Evolutionary conservation across 2,888 invertebrate species (phyloP), one percentile per base, ranked within the genome.

Genomic region (Tridacna crocea): DNA sequence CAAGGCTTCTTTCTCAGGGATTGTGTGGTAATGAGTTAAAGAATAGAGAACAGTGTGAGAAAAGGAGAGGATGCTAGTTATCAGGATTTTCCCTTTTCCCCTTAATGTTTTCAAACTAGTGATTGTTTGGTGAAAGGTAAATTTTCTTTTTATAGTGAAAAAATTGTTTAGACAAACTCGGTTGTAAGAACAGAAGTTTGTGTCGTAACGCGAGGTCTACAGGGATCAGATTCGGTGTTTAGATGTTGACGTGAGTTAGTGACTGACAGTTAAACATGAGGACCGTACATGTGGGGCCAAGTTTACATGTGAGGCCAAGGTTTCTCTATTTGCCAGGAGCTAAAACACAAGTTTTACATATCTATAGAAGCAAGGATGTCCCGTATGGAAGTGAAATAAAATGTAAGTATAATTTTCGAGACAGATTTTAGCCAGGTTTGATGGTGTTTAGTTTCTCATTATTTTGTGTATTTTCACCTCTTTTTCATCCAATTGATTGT

Each of bases 261-360:
- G 26, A 61, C n/a, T 61, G 61, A 24, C 19, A 24, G 19, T 6
- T 24, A 22, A 60, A 55, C 55, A 60, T 73, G 58, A 27, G 27
- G 73, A 73, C 73, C 24, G 22, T 70, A 24, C 58, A 60, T 19
- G 24, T 60, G 58, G 26, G 60, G 19, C 36, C n/a, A 24, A 77
- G 79, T 27, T 36, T 36, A 36, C 36, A 36, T 36, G 36, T 36
- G 2, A 8, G 36, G 36, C 86, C 82, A 0, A 58, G 84, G 66
- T 87, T 78, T 72, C 63, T 87, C 22, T 87, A 80, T 63, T 78
- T 87, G 55, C 86, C 86, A 19, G 84, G 80, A 17, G 73, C 47
- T 4, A 72, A 77, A 55, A 76, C 84, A 26, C 84, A 87, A 61
- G 61, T 79, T 22, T 76, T 82, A 19, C 86, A 87, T 48, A 74